These are phyloP conservation scores for Salminus brasiliensis DNA, from an alignment of 2,113 vertebrate species.

Conservation along the genomic window DNA sequence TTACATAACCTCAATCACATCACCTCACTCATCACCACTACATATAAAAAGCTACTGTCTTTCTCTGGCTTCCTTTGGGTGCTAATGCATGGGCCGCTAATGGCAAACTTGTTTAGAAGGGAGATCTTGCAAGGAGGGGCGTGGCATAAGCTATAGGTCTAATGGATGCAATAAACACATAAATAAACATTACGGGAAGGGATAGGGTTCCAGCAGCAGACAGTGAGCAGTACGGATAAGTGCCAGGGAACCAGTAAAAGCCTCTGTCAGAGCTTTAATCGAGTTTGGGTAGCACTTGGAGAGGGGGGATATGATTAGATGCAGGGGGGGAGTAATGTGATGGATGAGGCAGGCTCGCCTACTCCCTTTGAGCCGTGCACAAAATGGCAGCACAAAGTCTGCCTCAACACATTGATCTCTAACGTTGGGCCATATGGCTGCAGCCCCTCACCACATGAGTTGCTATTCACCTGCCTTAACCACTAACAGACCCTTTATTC, in stretches of 20 bases:
- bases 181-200: constrained; percentile 71
- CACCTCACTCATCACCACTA: neutral
- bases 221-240: constrained; percentile 68
- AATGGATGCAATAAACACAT: constrained; percentile 72
- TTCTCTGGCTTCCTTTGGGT: constrained; percentile 3
- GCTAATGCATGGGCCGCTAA: constrained; percentile 21
- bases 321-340: constrained; percentile 64
- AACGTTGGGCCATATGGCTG: constrained; percentile 64
- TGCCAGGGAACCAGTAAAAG: constrained; percentile 70
- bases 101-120: constrained; percentile 39
- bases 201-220: constrained; percentile 70
- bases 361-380: constrained; percentile 43
- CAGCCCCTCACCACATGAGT: constrained; percentile 44
- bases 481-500: constrained; percentile 3
- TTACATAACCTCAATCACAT: neutral
- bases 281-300: constrained; percentile 68
- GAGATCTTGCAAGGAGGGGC: constrained; percentile 40
- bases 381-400: constrained; percentile 64
- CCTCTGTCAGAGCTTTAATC: constrained; percentile 73
- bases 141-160: constrained; percentile 51
- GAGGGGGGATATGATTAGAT: constrained; percentile 72
- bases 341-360: constrained; percentile 62
- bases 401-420: constrained; percentile 63
- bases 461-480: constrained; percentile 26
- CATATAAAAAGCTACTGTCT: neutral